Evolutionary conservation across 2,888 invertebrate genomes (phyloP).

Genomic region (Amorpha juglandis): DNA sequence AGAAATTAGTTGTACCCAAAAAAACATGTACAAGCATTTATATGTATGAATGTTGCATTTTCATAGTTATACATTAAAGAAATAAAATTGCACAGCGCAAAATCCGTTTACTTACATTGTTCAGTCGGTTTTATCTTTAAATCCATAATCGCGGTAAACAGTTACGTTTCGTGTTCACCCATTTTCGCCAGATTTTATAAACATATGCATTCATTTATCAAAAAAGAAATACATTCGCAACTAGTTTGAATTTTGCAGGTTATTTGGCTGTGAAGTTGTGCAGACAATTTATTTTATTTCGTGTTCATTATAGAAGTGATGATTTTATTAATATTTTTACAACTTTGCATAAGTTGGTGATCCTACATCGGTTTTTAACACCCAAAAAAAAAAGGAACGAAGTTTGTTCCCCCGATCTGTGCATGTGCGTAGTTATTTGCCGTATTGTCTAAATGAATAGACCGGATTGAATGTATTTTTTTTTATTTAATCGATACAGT

Average conservation of each 20-base stretch:
- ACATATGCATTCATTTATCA: constrained; percentile 19
- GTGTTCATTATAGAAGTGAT: background rate
- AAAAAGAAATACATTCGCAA: background rate
- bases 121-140: constrained; percentile 57
- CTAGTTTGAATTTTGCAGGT: background rate
- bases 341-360: too few species aligned
- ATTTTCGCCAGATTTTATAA: constrained; percentile 56
- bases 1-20: constrained; percentile 7
- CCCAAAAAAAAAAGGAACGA: too few species aligned
- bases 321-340: too few species aligned
- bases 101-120: constrained; percentile 39
- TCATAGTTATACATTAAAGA: constrained; percentile 14
- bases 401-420: too few species aligned
- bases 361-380: too few species aligned
- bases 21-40: background rate
- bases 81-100: constrained; percentile 14
- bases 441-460: too few species aligned
- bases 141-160: constrained; percentile 53
- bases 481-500: too few species aligned
- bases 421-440: too few species aligned
- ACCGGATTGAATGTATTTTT: too few species aligned
- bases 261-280: background rate
- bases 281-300: background rate
- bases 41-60: background rate
- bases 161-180: constrained; percentile 47